Base-by-base conservation (phyloP, 2,888 invertebrate genomes). In the Hoplodrina blanda region DNA sequence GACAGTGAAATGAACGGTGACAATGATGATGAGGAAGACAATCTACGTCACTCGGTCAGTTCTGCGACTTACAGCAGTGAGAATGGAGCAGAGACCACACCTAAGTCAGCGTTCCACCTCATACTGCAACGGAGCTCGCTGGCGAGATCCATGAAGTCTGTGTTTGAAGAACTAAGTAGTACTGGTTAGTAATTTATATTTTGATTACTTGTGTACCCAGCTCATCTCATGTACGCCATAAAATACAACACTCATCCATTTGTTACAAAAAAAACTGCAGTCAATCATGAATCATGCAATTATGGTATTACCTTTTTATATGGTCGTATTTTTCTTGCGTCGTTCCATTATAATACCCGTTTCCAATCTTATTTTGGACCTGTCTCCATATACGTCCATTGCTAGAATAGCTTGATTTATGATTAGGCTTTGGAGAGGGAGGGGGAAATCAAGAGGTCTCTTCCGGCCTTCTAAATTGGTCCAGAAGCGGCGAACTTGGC, bases 41-140 rank as follows among this genome's bases (percentile, higher is more conserved):
- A 92, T 67, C 89, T 91, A 0, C 91, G 95, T 0, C 92, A 91
- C 74, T 94, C 95, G 1, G 91, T 93, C 62, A 93, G 93, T 73
- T 95, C 95, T 0, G 89, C 91, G 0, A 94, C 93, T 1, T 89
- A 90, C 60, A 89, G 91, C 56, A 72, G 82, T 30, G 94, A 94
- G 13, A 89, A 88, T 76, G 85, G 83, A 2, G 69, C 75, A 0
- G 92, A 92, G 15, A 61, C 77, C 5, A 79, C 86, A 4, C 94
- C 95, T 0, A 95, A 94, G 84, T 97, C 97, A 0, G 98, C 98
- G 0, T 98, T 98, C 88, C 97, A 98, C 87, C 95, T 97, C 17
- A 99, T 99, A 85, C 94, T 99, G 54, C 97, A 98, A 86, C 97
- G 97, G 78, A 98, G 98, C 89, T 97, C 97, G 6, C 94, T 99